Percentiles rank a stretch among this genome's conserved stretches.
phyloP scores from a whole-genome alignment of 2,888 invertebrate genomes.

The Prosopocoilus inquinatus region DNA sequence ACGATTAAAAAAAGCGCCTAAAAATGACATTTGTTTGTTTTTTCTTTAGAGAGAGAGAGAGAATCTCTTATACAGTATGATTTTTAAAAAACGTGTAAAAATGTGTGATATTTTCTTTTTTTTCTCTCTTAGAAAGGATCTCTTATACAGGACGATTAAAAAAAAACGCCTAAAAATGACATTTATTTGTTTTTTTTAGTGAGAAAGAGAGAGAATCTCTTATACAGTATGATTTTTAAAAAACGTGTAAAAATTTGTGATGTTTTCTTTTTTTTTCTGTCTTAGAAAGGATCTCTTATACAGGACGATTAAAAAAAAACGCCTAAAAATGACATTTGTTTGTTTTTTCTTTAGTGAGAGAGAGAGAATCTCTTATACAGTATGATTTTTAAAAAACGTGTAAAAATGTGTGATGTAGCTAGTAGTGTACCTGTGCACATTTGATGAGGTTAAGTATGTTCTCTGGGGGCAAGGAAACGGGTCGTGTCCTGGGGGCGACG shows the following conservation, averaged over 20 bases:
- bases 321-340: too few species aligned
- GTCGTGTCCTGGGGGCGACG: slow-evolving; percentile 31
- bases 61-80: neutral
- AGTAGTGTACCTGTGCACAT: slow-evolving; percentile 19
- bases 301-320: too few species aligned
- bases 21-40: too few species aligned
- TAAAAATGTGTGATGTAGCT: too few species aligned
- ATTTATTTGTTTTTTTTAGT: neutral
- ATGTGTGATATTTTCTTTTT: too few species aligned
- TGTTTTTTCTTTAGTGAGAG: neutral
- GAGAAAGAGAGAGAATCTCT: too few species aligned
- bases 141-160: too few species aligned
- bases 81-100: neutral
- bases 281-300: too few species aligned
- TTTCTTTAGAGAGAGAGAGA: neutral
- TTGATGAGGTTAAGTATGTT: slow-evolving; percentile 19
- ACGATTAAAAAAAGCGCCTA: too few species aligned
- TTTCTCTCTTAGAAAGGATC: too few species aligned
- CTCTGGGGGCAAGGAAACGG: slow-evolving; percentile 18
- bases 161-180: too few species aligned
- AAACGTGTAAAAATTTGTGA: neutral
- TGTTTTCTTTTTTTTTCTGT: too few species aligned
- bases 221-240: slow-evolving; percentile 1
- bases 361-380: neutral
- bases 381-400: neutral